Percentiles rank a stretch among this genome's conserved stretches.
Evolutionary conservation across 2,888 invertebrate genomes (phyloP).

Genomic region (Drosophila recens): DNA sequence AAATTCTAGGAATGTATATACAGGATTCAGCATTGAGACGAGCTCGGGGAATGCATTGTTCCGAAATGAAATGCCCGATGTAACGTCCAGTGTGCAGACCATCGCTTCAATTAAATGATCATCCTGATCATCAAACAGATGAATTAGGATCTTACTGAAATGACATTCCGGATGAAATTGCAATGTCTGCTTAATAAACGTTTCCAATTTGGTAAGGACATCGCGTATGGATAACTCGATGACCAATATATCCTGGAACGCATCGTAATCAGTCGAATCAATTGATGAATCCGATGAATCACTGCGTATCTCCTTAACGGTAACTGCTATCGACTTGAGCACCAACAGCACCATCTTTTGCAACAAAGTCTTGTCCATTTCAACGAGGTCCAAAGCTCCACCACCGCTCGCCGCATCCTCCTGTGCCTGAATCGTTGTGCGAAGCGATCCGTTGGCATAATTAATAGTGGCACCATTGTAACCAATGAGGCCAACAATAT

Average conservation of each 20-base stretch:
- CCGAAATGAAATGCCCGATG: slow-evolving; percentile 93
- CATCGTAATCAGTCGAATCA: slow-evolving; percentile 93
- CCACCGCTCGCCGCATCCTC: slow-evolving; percentile 29
- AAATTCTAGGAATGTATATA: slow-evolving; percentile 94
- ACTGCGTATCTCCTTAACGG: slow-evolving; percentile 94
- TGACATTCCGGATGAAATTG: slow-evolving; percentile 95
- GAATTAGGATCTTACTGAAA: slow-evolving; percentile 94
- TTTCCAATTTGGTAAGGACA: slow-evolving; percentile 92
- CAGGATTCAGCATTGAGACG: slow-evolving; percentile 93
- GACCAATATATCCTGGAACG: slow-evolving; percentile 94
- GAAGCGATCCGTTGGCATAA: slow-evolving; percentile 68
- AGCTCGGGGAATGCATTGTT: slow-evolving; percentile 93
- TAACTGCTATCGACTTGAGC: slow-evolving; percentile 94
- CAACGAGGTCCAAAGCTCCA: slow-evolving; percentile 65
- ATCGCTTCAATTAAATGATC: slow-evolving; percentile 96
- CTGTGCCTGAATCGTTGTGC: slow-evolving; percentile 4
- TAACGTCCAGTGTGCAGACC: slow-evolving; percentile 95
- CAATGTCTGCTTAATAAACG: slow-evolving; percentile 91
- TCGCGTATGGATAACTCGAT: slow-evolving; percentile 94
- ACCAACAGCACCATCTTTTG: slow-evolving; percentile 95
- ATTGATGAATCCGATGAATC: slow-evolving; percentile 94
- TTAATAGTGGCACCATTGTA: slow-evolving; percentile 80
- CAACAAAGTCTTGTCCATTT: slow-evolving; percentile 91
- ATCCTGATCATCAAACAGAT: slow-evolving; percentile 95
- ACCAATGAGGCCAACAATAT: slow-evolving; percentile 83